A percentile compares a stretch with the other conserved stretches of the same genome.
These are phyloP conservation scores for Luscinia megarhynchos DNA, from an alignment of 2,797 vertebrate species.

Conservation along the genomic window DNA sequence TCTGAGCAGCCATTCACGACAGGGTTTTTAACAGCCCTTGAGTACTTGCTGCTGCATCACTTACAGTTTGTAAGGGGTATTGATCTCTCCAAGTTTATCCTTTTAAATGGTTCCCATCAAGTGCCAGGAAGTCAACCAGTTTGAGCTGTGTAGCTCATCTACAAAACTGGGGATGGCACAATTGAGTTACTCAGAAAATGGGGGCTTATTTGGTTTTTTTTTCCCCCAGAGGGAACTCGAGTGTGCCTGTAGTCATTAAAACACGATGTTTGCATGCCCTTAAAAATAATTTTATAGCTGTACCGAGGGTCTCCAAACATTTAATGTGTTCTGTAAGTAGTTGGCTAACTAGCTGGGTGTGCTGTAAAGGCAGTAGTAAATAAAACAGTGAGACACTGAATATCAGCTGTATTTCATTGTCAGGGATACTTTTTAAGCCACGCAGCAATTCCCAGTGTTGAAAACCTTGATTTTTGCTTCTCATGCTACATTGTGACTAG, in stretches of 20 bases:
- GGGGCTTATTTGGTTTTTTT: neutral
- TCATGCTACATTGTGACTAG: slow-evolving; percentile 36
- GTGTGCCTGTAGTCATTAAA: slow-evolving; percentile 60
- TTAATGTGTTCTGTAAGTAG: slow-evolving; percentile 77
- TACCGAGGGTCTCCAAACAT: slow-evolving; percentile 68
- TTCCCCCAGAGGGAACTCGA: slow-evolving; percentile 58
- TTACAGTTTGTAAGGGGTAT: slow-evolving; percentile 61
- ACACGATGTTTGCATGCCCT: slow-evolving; percentile 52
- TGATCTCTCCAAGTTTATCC: slow-evolving; percentile 69
- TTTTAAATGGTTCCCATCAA: slow-evolving; percentile 72
- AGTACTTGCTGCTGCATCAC: slow-evolving; percentile 47
- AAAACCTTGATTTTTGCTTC: slow-evolving; percentile 53
- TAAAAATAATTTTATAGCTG: slow-evolving; percentile 74
- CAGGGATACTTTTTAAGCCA: slow-evolving; percentile 53
- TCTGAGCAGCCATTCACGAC: slow-evolving; percentile 7
- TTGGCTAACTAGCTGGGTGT: slow-evolving; percentile 70
- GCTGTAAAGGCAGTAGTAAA: slow-evolving; percentile 73
- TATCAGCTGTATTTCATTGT: slow-evolving; percentile 66
- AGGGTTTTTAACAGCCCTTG: slow-evolving; percentile 55
- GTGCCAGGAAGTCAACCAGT: slow-evolving; percentile 59
- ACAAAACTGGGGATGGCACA: slow-evolving; percentile 53
- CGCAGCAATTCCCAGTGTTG: slow-evolving; percentile 52
- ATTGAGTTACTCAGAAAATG: slow-evolving; percentile 56
- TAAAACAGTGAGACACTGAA: slow-evolving; percentile 72
- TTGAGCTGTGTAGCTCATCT: slow-evolving; percentile 54